Conservation (phyloP, 2,888 invertebrate genomes). For the Watsonalla binaria region DNA sequence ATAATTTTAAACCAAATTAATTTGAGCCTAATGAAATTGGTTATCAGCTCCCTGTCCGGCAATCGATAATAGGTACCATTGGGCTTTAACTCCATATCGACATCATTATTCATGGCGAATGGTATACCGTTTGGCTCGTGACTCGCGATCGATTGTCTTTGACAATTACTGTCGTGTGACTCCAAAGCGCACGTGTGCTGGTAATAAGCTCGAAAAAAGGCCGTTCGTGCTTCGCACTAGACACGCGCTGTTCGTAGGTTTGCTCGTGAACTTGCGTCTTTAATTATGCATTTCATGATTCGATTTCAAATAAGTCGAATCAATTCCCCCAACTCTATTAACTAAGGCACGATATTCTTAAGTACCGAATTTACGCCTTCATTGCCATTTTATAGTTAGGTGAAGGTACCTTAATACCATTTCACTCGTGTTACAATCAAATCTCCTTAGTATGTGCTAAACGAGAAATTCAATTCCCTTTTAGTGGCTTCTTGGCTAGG, state of each 20-base stretch:
- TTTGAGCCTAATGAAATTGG: neutral
- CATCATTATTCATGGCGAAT: conserved; percentile 62
- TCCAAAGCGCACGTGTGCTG: conserved; percentile 54
- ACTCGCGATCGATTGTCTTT: conserved; percentile 61
- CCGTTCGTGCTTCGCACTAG: conserved; percentile 52
- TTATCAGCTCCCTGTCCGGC: conserved; percentile 6
- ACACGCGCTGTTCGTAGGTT: conserved; percentile 34
- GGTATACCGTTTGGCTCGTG: conserved; percentile 54
- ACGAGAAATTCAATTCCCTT: conserved; percentile 53
- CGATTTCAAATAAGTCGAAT: neutral
- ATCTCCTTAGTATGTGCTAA: conserved; percentile 42
- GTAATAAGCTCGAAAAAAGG: conserved; percentile 53
- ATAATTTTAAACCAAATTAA: neutral
- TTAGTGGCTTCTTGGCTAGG: conserved; percentile 47
- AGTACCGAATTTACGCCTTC: neutral
- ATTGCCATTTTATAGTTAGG: conserved; percentile 1
- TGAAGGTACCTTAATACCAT: conserved; percentile 29
- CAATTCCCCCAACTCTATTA: too few species aligned
- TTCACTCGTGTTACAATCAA: conserved; percentile 23
- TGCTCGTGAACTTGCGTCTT: conserved; percentile 24
- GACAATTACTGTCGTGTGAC: conserved; percentile 63
- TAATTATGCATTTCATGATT: conserved; percentile 14
- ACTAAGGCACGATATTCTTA: too few species aligned
- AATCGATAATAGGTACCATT: conserved; percentile 1
- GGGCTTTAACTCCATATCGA: conserved; percentile 29